A percentile compares a stretch with the other conserved stretches of the same genome.
phyloP scores from a whole-genome alignment of 2,888 invertebrate species.

The Adineta ricciae region DNA sequence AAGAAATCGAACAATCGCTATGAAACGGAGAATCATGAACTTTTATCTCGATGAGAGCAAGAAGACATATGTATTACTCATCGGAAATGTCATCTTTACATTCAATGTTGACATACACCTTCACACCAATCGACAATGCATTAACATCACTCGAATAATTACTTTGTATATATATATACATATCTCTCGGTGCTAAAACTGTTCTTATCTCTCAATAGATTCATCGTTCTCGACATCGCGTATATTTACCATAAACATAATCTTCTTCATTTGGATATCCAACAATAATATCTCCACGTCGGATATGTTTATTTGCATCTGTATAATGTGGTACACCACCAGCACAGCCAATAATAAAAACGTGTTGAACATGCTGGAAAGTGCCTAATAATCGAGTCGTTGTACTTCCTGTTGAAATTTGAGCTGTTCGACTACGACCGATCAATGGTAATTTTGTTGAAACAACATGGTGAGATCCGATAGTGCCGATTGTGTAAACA shows the following conservation, averaged over 20 bases:
- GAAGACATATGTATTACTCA: neutral
- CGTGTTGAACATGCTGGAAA: constrained; percentile 83
- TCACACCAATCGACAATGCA: neutral
- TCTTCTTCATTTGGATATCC: constrained; percentile 38
- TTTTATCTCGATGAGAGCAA: neutral
- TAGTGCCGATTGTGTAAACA: constrained; percentile 88
- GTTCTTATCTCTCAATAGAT: neutral
- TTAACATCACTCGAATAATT: neutral
- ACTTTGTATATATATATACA: neutral
- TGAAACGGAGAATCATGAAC: neutral
- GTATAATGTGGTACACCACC: constrained; percentile 95
- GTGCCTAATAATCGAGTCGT: constrained; percentile 59
- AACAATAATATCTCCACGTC: constrained; percentile 58
- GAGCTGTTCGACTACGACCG: constrained; percentile 55
- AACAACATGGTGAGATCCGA: constrained; percentile 85
- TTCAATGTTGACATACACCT: neutral
- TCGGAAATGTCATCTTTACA: neutral
- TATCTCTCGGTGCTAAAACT: neutral
- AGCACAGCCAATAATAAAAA: constrained; percentile 86
- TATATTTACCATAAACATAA: constrained; percentile 15
- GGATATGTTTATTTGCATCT: constrained; percentile 79
- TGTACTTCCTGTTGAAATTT: constrained; percentile 48
- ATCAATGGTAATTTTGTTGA: constrained; percentile 91
- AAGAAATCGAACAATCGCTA: neutral
- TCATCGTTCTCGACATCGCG: neutral